phyloP scores from a whole-genome alignment of 2,888 invertebrate species.

The Campoplex capitator region DNA sequence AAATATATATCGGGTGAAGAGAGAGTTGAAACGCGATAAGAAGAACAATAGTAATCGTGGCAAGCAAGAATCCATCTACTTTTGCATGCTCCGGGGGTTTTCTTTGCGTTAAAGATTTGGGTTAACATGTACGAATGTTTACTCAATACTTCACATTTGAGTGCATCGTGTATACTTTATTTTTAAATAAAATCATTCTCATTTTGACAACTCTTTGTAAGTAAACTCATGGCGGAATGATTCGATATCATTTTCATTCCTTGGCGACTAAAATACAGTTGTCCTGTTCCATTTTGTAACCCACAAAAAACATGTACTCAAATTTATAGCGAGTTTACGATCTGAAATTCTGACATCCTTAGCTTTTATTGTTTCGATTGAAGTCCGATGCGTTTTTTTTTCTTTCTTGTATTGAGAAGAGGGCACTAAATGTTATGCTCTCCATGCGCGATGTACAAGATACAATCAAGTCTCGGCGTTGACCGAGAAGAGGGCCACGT shows the following conservation, averaged over 20 bases:
- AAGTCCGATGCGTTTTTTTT: constrained; percentile 35
- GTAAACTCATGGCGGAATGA: neutral
- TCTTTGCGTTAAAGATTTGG: constrained; percentile 25
- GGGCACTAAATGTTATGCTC: constrained; percentile 37
- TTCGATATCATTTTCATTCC: neutral
- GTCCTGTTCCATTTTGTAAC: neutral
- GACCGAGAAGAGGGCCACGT: constrained; percentile 50
- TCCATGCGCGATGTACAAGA: constrained; percentile 48
- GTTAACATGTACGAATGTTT: constrained; percentile 15
- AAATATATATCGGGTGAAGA: constrained; percentile 59
- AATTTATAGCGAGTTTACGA: constrained; percentile 48
- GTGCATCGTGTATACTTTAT: neutral
- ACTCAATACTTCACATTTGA: neutral
- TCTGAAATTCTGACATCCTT: constrained; percentile 27
- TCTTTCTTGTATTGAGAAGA: neutral
- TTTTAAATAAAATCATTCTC: neutral
- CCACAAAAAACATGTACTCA: constrained; percentile 20
- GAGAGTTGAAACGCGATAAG: constrained; percentile 65
- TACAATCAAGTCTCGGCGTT: constrained; percentile 55
- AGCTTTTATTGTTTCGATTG: constrained; percentile 21
- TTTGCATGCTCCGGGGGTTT: constrained; percentile 40
- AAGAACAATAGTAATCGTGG: constrained; percentile 63
- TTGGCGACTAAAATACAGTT: neutral
- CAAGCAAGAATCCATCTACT: constrained; percentile 55
- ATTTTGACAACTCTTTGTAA: neutral